These are phyloP conservation scores for Drosophila bipectinata DNA, from an alignment of 1,140 invertebrate species.

Conservation along the genomic window DNA sequence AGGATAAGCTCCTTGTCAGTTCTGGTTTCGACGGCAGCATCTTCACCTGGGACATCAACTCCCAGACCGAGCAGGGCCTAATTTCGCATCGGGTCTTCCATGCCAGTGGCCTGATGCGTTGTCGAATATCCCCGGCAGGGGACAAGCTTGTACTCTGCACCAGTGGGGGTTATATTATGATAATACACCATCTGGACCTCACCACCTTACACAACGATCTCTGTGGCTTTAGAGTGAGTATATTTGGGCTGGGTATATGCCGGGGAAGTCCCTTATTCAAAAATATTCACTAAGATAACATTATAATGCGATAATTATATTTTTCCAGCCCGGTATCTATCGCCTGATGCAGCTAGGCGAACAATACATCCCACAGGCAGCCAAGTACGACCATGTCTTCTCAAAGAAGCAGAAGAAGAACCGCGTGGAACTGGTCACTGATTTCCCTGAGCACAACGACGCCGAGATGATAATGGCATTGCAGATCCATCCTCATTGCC, in stretches of 20 bases:
- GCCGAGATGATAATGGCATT: constrained; percentile 95
- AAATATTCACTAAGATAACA: background rate
- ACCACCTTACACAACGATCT: constrained; percentile 91
- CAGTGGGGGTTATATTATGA: constrained; percentile 94
- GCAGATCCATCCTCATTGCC: constrained; percentile 95
- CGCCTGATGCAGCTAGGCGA: constrained; percentile 94
- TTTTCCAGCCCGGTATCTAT: constrained; percentile 92
- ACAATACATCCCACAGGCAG: constrained; percentile 91
- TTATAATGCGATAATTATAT: background rate
- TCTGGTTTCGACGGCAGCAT: constrained; percentile 97
- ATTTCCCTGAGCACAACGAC: constrained; percentile 94
- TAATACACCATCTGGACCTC: constrained; percentile 95
- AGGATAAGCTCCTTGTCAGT: constrained; percentile 93
- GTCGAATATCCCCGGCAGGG: constrained; percentile 92
- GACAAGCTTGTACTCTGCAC: constrained; percentile 95
- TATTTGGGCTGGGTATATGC: background rate
- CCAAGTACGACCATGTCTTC: constrained; percentile 92
- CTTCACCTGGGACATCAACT: constrained; percentile 97
- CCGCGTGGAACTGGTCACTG: constrained; percentile 94
- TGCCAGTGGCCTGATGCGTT: constrained; percentile 90
- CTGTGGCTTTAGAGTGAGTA: constrained; percentile 91
- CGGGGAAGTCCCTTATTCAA: background rate
- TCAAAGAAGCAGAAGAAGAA: constrained; percentile 89
- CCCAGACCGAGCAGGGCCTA: constrained; percentile 90
- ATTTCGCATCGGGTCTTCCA: constrained; percentile 93